Evolutionary conservation across 1,140 invertebrate genomes (phyloP), one percentile per base, ranked within the genome.

Genomic region (Nasonia vitripennis): DNA sequence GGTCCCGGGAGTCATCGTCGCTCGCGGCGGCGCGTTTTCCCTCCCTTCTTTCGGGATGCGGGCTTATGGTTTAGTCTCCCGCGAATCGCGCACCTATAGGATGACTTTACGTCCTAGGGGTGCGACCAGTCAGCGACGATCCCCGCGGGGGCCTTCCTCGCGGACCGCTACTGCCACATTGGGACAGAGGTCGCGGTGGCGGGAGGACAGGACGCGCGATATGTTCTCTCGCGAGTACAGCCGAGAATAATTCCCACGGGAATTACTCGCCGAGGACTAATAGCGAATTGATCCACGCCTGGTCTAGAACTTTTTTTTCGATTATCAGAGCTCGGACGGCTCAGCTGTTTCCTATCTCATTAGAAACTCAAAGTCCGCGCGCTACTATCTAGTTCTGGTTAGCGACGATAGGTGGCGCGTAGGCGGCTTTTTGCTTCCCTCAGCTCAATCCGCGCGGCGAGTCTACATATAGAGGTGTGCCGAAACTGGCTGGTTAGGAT

Each of bases 211-310:
- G 71, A 48, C 85, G 80, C 83, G 74, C 86, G 37, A 79, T 41
- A 62, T 62, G 5, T n/a, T 62, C 55, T 62, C 55, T 62, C 55
- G 55, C 62, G 68, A 74, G 12, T 77, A 70, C 23, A 79, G n/a
- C 81, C 77, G 80, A 78, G 71, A 86, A 86, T 45, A 91, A 93
- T 92, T 92, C 91, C 92, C 92, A 91, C 90, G 91, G 92, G 91
- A 93, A 93, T 93, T 92, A 88, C 91, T 88, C 86, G 85, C 89
- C 27, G 87, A 90, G 87, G 90, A 92, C 88, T 92, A 91, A 92
- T 92, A 92, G 88, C 87, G 88, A 88, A 70, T 23, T 37, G 31
- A 2, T 5, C 0, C 51, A 2, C 12, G 20, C 27, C 20, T 37
- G 41, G 80, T 34, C n/a, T 6, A 48, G 67, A 17, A 10, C 48